phyloP scores from a whole-genome alignment of 1,140 invertebrate genomes.

The Bradysia coprophila region DNA sequence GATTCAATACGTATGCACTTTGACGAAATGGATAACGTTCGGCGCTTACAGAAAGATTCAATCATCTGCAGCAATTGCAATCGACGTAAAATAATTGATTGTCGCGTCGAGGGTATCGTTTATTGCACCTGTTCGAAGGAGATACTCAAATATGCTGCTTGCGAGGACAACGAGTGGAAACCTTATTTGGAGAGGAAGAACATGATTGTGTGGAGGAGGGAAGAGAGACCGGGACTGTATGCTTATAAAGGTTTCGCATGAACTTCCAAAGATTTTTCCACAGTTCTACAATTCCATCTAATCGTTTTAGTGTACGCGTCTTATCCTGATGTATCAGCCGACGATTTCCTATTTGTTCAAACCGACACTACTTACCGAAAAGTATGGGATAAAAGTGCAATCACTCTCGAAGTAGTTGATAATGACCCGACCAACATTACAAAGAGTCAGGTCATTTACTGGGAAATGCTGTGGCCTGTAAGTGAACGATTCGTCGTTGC shows the following conservation, averaged over 20 bases:
- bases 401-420: conserved; percentile 45
- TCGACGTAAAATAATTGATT: conserved; percentile 35
- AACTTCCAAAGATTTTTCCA: background rate
- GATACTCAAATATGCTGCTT: conserved; percentile 15
- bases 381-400: conserved; percentile 63
- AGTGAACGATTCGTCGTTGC: conserved; percentile 14
- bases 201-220: conserved; percentile 61
- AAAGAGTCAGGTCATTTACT: conserved; percentile 61
- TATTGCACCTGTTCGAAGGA: conserved; percentile 31
- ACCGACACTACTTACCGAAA: conserved; percentile 59
- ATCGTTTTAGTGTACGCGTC: conserved; percentile 47
- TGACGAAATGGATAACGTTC: conserved; percentile 29
- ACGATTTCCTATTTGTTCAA: conserved; percentile 66
- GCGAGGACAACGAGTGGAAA: conserved; percentile 40
- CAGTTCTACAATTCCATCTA: background rate
- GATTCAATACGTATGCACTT: conserved; percentile 28
- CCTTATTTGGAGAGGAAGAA: conserved; percentile 62
- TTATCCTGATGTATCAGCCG: conserved; percentile 55
- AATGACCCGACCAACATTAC: conserved; percentile 32
- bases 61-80: conserved; percentile 36
- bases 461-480: conserved; percentile 77
- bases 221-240: conserved; percentile 43
- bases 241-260: conserved; percentile 60
- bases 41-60: conserved; percentile 31
- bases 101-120: conserved; percentile 24